These are phyloP conservation scores for Sceloporus undulatus DNA, from an alignment of 2,113 vertebrate genomes.

Conservation along the genomic window DNA sequence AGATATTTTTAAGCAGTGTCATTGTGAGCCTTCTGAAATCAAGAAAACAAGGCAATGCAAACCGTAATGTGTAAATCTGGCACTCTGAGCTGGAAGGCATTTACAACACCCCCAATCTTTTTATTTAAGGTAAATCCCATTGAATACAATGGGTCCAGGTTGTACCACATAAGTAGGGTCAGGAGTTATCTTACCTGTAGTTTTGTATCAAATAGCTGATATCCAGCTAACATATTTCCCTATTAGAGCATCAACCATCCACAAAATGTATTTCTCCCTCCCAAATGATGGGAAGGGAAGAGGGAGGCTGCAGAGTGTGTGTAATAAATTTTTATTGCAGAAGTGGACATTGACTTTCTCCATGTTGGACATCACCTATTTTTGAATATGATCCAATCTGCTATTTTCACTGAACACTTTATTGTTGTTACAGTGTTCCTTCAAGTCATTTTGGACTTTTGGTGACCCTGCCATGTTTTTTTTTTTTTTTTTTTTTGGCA, in stretches of 20 bases:
- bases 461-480: too few relatives aligned
- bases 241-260: neutral
- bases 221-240: neutral
- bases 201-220: neutral
- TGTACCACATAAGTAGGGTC: neutral
- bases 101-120: neutral
- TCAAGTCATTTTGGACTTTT: too few relatives aligned
- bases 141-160: neutral
- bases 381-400: neutral
- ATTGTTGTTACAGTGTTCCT: too few relatives aligned
- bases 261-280: neutral
- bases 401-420: neutral
- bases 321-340: neutral
- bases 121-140: neutral
- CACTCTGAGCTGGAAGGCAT: neutral
- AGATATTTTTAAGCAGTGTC: conserved; percentile 17
- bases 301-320: neutral
- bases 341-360: neutral
- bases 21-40: conserved; percentile 6
- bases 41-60: neutral
- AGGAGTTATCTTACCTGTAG: neutral
- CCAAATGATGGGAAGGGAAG: neutral
- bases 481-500: too few relatives aligned
- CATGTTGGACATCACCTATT: neutral
- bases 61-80: neutral